Evolutionary conservation across 2,797 vertebrate genomes (phyloP), one percentile per base, ranked within the genome.

Genomic region (Molossus molossus): DNA sequence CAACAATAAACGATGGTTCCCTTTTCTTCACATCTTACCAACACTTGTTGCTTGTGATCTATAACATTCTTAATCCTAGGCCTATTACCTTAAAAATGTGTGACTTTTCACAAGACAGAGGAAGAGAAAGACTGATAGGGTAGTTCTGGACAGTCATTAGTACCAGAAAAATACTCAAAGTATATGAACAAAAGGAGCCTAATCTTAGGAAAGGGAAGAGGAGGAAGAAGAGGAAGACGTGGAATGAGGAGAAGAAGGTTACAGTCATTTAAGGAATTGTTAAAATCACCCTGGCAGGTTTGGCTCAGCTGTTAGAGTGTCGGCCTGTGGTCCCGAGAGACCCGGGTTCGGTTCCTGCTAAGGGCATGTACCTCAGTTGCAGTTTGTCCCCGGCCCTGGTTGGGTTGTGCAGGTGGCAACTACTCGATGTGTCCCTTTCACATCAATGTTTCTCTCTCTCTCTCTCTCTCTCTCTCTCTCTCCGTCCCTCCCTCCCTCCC

Each of bases 41-140:
- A 21, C 29, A 65, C 40, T 50, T 83, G 9, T 60, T 80, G 37
- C n/a, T 82, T 50, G 62, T 50, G 27, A n/a, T 64, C 80, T 18
- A 27, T 21, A 65, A 40, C 40, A 65, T 65, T 65, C 79, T 83
- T 73, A 82, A 73, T 87, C 67, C n/a, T 90, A 57, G 64, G 37
- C 29, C 57, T 96, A 72, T 69, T 91, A 76, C 7, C 17, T 90
- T 87, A 76, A 12, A 90, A 90, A 90, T 62, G 29, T 62, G 7
- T 69, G 55, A 33, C 72, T 90, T 87, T 79, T 92, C 60, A 94
- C 8, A 94, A 94, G 69, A 85, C 6, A 85, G 53, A 92, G 25
- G 20, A 85, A 87, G 58, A 95, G 62, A 93, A 58, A 75, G 23
- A 91, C 4, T 27, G 29, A 62, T 3, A 0, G 40, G 15, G 79